Percentiles rank a stretch among this genome's conserved stretches.
Conservation (phyloP, 1,140 invertebrate genomes). For the Atta colombica region DNA sequence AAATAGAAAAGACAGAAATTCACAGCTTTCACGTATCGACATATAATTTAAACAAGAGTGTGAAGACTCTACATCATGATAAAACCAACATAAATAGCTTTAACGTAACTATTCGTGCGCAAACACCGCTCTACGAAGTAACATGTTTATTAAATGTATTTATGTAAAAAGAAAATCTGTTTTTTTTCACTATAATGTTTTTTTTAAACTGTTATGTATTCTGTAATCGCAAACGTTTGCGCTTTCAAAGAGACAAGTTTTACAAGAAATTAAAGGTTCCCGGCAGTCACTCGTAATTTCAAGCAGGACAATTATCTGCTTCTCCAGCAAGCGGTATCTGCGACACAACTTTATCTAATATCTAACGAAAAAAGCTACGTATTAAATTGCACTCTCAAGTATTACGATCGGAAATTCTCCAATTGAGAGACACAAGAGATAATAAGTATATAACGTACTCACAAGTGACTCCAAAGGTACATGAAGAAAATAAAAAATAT, state of each 20-base stretch:
- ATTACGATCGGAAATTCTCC: not conserved
- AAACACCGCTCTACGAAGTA: not conserved
- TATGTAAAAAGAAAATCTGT: not conserved
- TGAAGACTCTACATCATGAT: not conserved
- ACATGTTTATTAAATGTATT: constrained; percentile 23
- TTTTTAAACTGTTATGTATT: constrained; percentile 43
- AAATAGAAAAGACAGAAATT: constrained; percentile 5
- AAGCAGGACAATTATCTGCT: constrained; percentile 62
- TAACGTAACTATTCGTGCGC: constrained; percentile 12
- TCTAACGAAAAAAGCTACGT: constrained; percentile 13
- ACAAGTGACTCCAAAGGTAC: not conserved
- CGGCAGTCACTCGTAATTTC: constrained; percentile 55
- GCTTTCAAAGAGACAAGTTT: constrained; percentile 33
- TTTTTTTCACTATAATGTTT: not conserved
- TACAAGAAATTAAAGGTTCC: constrained; percentile 53
- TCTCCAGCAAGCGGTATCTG: constrained; percentile 45
- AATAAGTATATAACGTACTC: constrained; percentile 33
- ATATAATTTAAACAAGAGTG: constrained; percentile 21
- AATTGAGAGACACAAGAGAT: not conserved
- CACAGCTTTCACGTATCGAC: constrained; percentile 1
- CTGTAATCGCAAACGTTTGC: constrained; percentile 20
- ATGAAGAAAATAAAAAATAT: constrained; percentile 23
- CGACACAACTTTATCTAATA: constrained; percentile 35
- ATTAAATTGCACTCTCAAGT: constrained; percentile 23
- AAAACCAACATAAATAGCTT: not conserved